Percentiles rank a stretch among this genome's conserved stretches.
Evolutionary conservation across 2,888 invertebrate genomes (phyloP).

Genomic region (Octonoba sinensis): DNA sequence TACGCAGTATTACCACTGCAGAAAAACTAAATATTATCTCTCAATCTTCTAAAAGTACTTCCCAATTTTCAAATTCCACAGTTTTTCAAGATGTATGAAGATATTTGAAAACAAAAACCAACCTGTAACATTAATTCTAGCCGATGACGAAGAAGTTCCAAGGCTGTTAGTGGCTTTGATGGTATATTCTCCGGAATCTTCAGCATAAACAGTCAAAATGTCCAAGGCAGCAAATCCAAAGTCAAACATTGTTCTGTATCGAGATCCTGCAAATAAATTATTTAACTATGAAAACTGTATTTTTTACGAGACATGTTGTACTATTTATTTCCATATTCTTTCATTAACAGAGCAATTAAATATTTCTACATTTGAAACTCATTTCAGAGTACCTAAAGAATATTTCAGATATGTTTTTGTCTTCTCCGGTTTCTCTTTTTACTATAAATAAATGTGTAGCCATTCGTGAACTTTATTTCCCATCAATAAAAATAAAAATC

Average conservation of each 20-base stretch:
- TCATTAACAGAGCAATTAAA: too few species aligned
- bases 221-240: constrained; percentile 98
- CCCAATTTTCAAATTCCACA: too few species aligned
- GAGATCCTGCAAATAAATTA: constrained; percentile 75
- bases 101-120: constrained; percentile 72
- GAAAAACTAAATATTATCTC: neutral
- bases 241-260: constrained; percentile 93
- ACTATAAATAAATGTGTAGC: too few species aligned
- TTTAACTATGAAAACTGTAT: neutral
- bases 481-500: too few species aligned
- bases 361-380: too few species aligned
- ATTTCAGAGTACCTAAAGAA: too few species aligned
- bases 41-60: neutral
- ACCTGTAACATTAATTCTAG: constrained; percentile 81
- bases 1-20: neutral
- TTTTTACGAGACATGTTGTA: neutral
- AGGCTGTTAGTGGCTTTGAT: constrained; percentile 88
- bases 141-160: constrained; percentile 86
- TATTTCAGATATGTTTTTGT: too few species aligned
- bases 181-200: constrained; percentile 93
- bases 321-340: too few species aligned
- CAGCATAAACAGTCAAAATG: constrained; percentile 91
- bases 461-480: too few species aligned
- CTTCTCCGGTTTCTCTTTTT: too few species aligned
- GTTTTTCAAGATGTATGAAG: too few species aligned